Conservation (phyloP, 2,888 invertebrate genomes). For the Drosophila anomalata region DNA sequence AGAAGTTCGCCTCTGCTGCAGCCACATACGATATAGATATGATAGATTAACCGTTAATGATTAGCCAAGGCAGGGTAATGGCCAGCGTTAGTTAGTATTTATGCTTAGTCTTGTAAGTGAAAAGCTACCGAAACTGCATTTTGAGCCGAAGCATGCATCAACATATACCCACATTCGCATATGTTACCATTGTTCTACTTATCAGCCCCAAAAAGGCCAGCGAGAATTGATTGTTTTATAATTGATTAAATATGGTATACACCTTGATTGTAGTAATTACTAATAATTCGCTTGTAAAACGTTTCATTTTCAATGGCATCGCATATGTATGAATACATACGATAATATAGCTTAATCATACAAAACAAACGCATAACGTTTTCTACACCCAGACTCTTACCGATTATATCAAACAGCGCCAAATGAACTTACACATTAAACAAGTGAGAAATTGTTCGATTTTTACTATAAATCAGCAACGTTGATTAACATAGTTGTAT, state of each 20-base stretch:
- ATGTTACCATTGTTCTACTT: constrained; percentile 53
- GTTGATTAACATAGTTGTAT: constrained; percentile 37
- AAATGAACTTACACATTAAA: constrained; percentile 69
- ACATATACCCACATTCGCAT: constrained; percentile 43
- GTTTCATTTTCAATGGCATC: constrained; percentile 20
- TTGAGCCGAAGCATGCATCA: constrained; percentile 51
- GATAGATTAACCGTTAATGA: constrained; percentile 50
- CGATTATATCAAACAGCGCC: constrained; percentile 68
- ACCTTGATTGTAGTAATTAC: constrained; percentile 26
- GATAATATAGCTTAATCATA: constrained; percentile 41
- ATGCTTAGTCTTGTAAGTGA: constrained; percentile 58
- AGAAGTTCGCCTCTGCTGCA: constrained; percentile 49
- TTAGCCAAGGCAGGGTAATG: constrained; percentile 57
- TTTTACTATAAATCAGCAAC: constrained; percentile 32
- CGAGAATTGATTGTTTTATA: constrained; percentile 47
- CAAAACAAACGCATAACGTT: constrained; percentile 45
- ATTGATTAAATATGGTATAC: constrained; percentile 22
- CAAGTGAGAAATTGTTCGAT: constrained; percentile 41
- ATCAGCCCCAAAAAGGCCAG: constrained; percentile 44
- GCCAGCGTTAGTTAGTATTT: constrained; percentile 64
- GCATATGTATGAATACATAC: constrained; percentile 19
- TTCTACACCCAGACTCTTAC: constrained; percentile 59
- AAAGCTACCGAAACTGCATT: constrained; percentile 70
- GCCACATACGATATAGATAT: constrained; percentile 41
- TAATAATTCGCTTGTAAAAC: constrained; percentile 29